Base-by-base conservation (phyloP, 2,113 vertebrate species). In the Sterna hirundo region DNA sequence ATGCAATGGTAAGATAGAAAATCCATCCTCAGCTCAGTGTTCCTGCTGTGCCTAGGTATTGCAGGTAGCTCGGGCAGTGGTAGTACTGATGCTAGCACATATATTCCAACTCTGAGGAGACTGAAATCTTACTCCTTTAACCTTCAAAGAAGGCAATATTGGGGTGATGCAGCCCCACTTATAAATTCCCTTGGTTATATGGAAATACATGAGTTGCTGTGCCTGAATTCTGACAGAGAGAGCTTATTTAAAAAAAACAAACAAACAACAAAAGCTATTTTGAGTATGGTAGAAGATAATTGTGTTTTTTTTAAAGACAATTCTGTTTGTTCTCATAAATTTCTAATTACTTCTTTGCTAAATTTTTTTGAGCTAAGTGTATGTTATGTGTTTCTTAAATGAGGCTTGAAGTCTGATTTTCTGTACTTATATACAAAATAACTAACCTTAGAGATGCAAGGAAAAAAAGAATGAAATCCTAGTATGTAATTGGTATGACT, bases 391-490 rank as follows among this genome's bases (percentile, higher is more conserved):
- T 91, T 94, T 90, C 64, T 94, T 51, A 89, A 74, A 91, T 92
- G 75, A 94, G 88, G 72, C 38, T 97, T 96, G 83, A 44, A 38
- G 77, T 76, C 71, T 71, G 74, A 60, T 61, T 83, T 83, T 88
- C 30, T 86, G 47, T 93, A 32, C 88, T 86, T 79, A 30, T 51
- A 34, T 54, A 27, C 51, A 77, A 75, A 90, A 46, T 52, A 61
- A 60, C 36, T 85, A 91, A 57, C 5, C 30, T 40, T 61, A 61
- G 29, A 52, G 77, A 49, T 4, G 5, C 15, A 83, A 94, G 32
- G 34, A 10, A 54, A 68, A 70, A 49, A 71, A 69, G 21, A 71
- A 49, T 58, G 18, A 76, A 79, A 60, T 84, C n/a, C 23, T 49
- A n/a, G 13, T 30, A 51, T 66, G 80, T 66, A 75, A 77, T 84